Percentiles rank a stretch among this genome's conserved stretches.
phyloP scores from a whole-genome alignment of 2,113 vertebrate genomes.

The Cyprinodon tularosa region DNA sequence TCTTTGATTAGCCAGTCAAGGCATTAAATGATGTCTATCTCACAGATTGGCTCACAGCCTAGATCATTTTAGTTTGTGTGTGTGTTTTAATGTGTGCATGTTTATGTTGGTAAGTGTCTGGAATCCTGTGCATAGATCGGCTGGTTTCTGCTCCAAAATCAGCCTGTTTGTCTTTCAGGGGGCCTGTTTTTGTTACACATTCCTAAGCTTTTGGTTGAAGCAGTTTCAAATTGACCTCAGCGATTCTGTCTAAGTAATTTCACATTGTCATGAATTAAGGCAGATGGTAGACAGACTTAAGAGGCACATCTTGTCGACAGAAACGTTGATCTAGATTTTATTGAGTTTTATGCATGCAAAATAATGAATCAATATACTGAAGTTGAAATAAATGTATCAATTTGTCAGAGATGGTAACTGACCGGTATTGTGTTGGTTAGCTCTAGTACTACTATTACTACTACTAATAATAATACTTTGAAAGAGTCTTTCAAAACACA shows the following conservation, averaged over 20 bases:
- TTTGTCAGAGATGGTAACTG: not conserved
- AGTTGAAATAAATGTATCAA: not conserved
- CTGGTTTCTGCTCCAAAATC: conserved; percentile 51
- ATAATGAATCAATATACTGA: not conserved
- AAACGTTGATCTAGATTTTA: not conserved
- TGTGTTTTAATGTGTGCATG: conserved; percentile 38
- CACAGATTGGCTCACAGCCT: conserved; percentile 43
- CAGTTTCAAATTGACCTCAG: conserved; percentile 19
- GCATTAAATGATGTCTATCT: conserved; percentile 21
- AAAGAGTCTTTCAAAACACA: too few relatives aligned
- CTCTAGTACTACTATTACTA: too few relatives aligned
- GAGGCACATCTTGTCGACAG: not conserved
- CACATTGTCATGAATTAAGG: not conserved
- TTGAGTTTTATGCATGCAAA: not conserved
- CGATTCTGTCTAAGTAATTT: not conserved
- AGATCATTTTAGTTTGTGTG: conserved; percentile 24
- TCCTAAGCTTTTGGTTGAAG: conserved; percentile 41
- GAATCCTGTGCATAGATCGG: conserved; percentile 38
- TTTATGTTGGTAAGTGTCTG: conserved; percentile 60
- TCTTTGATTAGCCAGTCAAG: conserved; percentile 16
- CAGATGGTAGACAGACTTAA: not conserved
- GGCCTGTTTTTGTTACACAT: conserved; percentile 59
- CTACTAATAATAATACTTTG: too few relatives aligned
- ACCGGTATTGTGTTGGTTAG: not conserved
- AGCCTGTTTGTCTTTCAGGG: conserved; percentile 66